phyloP scores from a whole-genome alignment of 2,888 invertebrate species.

The Polymixis flavicincta region DNA sequence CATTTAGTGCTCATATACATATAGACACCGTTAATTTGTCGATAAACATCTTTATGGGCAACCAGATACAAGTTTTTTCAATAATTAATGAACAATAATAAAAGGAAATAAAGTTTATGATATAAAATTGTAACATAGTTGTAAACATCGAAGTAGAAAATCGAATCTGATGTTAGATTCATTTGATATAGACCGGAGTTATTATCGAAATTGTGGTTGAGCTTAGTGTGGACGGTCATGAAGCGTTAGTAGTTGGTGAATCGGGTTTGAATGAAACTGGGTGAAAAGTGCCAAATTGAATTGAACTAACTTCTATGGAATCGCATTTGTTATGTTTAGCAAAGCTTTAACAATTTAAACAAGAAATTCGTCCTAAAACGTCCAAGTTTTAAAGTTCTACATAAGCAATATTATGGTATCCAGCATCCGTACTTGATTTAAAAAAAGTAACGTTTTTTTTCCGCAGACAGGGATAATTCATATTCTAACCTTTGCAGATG shows the following conservation, averaged over 20 bases:
- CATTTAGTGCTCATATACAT: conserved; percentile 37
- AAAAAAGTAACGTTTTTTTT: neutral
- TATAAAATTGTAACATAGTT: conserved; percentile 88
- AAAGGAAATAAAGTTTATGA: conserved; percentile 85
- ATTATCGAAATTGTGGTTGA: conserved; percentile 55
- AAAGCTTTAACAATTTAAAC: neutral
- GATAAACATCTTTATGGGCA: conserved; percentile 69
- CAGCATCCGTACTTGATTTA: neutral
- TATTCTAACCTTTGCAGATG: neutral
- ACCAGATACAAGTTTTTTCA: conserved; percentile 72
- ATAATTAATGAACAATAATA: conserved; percentile 83
- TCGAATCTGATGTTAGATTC: conserved; percentile 84
- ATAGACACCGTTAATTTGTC: conserved; percentile 56
- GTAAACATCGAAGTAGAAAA: conserved; percentile 87
- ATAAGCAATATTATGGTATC: neutral
- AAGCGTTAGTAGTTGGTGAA: neutral
- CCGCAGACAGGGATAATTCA: neutral
- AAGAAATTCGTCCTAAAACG: neutral
- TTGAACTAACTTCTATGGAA: neutral
- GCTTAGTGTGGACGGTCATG: conserved; percentile 69
- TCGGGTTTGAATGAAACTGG: neutral
- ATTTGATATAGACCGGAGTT: conserved; percentile 77
- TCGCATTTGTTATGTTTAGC: neutral
- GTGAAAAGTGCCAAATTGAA: neutral
- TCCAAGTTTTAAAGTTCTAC: neutral